Percentiles rank a stretch among this genome's conserved stretches.
phyloP scores from a whole-genome alignment of 1,140 invertebrate genomes.

The Hermetia illucens region DNA sequence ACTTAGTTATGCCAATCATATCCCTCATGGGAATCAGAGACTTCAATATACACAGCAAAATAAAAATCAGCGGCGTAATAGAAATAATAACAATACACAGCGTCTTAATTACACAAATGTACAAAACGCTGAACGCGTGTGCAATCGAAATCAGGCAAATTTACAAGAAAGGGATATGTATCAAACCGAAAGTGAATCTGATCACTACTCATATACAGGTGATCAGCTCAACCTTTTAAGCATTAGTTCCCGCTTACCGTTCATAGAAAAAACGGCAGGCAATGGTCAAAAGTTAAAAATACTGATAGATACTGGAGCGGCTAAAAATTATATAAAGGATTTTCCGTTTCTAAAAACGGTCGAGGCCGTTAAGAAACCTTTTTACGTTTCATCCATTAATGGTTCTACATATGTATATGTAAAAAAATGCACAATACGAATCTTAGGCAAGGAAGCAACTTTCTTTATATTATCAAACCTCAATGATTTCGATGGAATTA shows the following conservation, averaged over 20 bases:
- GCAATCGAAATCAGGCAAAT: not conserved
- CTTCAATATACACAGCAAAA: too few species aligned
- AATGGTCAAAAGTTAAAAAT: not conserved
- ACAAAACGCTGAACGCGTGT: not conserved
- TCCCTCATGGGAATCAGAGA: too few species aligned
- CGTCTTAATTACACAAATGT: not conserved
- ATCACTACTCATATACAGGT: not conserved
- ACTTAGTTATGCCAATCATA: too few species aligned
- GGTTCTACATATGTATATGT: not conserved
- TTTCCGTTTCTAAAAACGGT: not conserved
- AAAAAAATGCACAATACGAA: not conserved
- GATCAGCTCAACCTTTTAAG: too few species aligned
- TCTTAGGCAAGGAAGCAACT: not conserved
- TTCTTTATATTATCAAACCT: not conserved
- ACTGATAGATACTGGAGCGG: constrained; percentile 2
- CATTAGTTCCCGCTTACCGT: not conserved
- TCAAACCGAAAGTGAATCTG: not conserved
- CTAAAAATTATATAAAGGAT: not conserved
- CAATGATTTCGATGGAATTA: not conserved
- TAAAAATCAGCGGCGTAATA: too few species aligned
- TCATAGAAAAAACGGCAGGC: not conserved
- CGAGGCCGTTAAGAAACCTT: not conserved
- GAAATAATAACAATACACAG: not conserved
- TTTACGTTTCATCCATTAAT: not conserved
- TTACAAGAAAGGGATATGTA: not conserved